Percentiles rank a stretch among this genome's conserved stretches.
These are phyloP conservation scores for Drosophila algonquin DNA, from an alignment of 2,888 invertebrate species.

Conservation along the genomic window DNA sequence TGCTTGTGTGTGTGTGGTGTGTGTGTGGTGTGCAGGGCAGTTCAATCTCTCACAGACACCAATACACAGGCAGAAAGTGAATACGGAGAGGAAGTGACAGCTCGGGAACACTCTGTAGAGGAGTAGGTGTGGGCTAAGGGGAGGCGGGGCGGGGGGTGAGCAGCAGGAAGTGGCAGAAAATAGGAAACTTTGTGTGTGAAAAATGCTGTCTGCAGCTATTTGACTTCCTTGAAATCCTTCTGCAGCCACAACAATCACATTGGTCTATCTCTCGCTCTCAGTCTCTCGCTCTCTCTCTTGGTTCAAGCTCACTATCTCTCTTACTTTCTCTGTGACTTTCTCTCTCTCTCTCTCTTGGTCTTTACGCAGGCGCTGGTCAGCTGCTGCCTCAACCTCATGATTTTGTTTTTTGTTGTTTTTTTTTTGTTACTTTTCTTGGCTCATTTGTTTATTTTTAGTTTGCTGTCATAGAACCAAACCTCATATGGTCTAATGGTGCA, in stretches of 20 bases:
- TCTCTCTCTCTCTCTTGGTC: slow-evolving; percentile 17
- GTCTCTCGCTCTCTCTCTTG: slow-evolving; percentile 25
- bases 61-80: slow-evolving; percentile 12
- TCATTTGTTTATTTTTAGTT: slow-evolving; percentile 78
- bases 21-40: slow-evolving; percentile 49
- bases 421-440: slow-evolving; percentile 42
- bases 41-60: slow-evolving; percentile 44
- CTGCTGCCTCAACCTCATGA: slow-evolving; percentile 19
- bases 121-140: neutral
- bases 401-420: neutral
- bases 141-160: neutral
- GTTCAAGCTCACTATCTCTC: slow-evolving; percentile 5
- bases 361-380: slow-evolving; percentile 58
- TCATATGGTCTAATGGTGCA: slow-evolving; percentile 9
- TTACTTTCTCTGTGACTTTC: slow-evolving; percentile 5
- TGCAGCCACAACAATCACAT: slow-evolving; percentile 52
- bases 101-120: slow-evolving; percentile 24
- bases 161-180: slow-evolving; percentile 36
- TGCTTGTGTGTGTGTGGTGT: slow-evolving; percentile 34
- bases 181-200: slow-evolving; percentile 51
- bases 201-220: slow-evolving; percentile 77
- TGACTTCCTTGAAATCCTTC: slow-evolving; percentile 78
- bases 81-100: slow-evolving; percentile 69
- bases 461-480: slow-evolving; percentile 58
- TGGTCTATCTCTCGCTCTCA: slow-evolving; percentile 28